Percentiles rank a stretch among this genome's conserved stretches.
phyloP scores from a whole-genome alignment of 2,113 vertebrate genomes.

The Megalops atlanticus region DNA sequence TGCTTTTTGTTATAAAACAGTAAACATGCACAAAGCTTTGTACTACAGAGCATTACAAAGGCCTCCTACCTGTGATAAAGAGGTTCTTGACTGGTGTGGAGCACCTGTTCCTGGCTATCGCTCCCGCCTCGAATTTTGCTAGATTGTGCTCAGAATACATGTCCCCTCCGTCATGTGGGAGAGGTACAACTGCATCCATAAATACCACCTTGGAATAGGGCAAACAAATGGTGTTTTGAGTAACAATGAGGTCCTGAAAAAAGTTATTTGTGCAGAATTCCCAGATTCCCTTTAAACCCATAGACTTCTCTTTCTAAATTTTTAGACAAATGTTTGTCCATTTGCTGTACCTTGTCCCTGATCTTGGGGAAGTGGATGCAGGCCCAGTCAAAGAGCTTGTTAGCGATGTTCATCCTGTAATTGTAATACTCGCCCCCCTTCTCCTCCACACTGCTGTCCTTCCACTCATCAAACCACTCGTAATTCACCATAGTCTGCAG shows the following conservation, averaged over 20 bases:
- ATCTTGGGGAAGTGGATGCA: constrained; percentile 80
- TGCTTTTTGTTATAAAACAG: no score
- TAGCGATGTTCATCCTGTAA: constrained; percentile 78
- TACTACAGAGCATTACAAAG: not conserved
- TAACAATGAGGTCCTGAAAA: no score
- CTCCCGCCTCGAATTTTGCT: constrained; percentile 68
- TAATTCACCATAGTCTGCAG: constrained; percentile 81
- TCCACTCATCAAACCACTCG: constrained; percentile 84
- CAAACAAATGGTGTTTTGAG: not conserved
- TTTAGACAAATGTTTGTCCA: no score
- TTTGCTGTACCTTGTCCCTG: constrained; percentile 74
- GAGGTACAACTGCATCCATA: constrained; percentile 77
- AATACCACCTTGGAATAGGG: constrained; percentile 70
- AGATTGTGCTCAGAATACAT: constrained; percentile 85
- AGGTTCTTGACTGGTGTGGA: constrained; percentile 79
- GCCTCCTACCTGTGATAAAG: constrained; percentile 76
- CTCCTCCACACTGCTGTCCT: constrained; percentile 64
- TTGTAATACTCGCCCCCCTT: constrained; percentile 71
- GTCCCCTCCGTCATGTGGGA: constrained; percentile 77
- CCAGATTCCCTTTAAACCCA: no score
- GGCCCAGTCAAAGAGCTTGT: constrained; percentile 73
- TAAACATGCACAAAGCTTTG: not conserved
- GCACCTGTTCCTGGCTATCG: constrained; percentile 72
- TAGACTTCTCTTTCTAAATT: no score
- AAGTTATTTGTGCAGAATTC: no score